These are phyloP conservation scores for Potamilus streckersoni DNA, from an alignment of 1,140 invertebrate genomes.

Conservation along the genomic window DNA sequence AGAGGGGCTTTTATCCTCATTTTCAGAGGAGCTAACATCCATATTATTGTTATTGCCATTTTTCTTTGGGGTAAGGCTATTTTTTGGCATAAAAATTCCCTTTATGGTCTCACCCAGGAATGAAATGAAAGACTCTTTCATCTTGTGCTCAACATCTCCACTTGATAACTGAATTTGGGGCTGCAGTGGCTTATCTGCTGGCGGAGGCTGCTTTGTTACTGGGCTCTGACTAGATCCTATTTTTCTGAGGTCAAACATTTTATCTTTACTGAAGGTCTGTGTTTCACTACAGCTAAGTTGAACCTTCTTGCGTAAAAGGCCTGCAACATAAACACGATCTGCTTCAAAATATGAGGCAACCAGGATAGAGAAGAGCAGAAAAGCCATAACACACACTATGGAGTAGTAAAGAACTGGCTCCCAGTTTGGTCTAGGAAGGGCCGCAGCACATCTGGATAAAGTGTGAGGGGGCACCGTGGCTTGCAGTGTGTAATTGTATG, in stretches of 20 bases:
- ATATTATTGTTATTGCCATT: slow-evolving; percentile 25
- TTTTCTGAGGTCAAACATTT: slow-evolving; percentile 66
- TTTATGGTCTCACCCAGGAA: slow-evolving; percentile 40
- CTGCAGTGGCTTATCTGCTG: slow-evolving; percentile 15
- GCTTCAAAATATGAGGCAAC: slow-evolving; percentile 80
- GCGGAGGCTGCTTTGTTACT: slow-evolving; percentile 9
- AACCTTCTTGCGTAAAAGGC: slow-evolving; percentile 54
- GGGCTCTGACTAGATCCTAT: slow-evolving; percentile 39
- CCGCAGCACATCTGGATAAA: slow-evolving; percentile 79
- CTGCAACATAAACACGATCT: slow-evolving; percentile 75
- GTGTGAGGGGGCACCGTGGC: slow-evolving; percentile 85
- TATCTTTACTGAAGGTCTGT: slow-evolving; percentile 58
- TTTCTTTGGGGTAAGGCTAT: slow-evolving; percentile 17
- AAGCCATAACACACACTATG: slow-evolving; percentile 74
- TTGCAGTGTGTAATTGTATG: slow-evolving; percentile 79
- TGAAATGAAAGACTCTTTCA: slow-evolving; percentile 34
- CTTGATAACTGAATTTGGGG: slow-evolving; percentile 43
- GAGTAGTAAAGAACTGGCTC: slow-evolving; percentile 81
- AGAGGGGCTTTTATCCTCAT: background rate
- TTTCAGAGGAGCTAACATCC: background rate
- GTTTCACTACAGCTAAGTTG: slow-evolving; percentile 44
- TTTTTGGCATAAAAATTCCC: slow-evolving; percentile 34
- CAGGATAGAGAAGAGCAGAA: slow-evolving; percentile 78
- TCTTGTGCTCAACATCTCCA: slow-evolving; percentile 47
- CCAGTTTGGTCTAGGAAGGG: slow-evolving; percentile 83